Evolutionary conservation across 1,140 invertebrate genomes (phyloP), one percentile per base, ranked within the genome.

Genomic region (Aricia agestis): DNA sequence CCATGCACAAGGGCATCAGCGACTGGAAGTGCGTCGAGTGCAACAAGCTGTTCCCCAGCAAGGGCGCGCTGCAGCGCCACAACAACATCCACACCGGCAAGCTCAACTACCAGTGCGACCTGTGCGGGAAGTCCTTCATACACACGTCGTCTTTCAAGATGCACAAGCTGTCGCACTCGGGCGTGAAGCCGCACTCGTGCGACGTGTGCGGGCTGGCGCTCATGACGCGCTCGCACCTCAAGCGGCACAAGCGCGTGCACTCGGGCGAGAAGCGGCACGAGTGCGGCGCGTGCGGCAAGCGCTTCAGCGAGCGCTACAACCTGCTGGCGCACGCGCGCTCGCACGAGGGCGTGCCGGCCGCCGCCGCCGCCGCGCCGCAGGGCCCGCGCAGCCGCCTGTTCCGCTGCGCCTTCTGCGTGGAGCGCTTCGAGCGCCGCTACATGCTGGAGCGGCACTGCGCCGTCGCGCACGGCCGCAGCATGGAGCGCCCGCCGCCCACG

Each of bases 31-130:
- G 96, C 85, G 92, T 92, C 69, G 93, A 94, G 81, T 97, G 96
- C 83, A 94, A 94, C n/a, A 97, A 97, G 85, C 92, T 93, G 72
- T 96, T 96, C 77, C 95, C 94, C 1, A 95, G 95, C 70, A 95
- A 95, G 84, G 93, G 93, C 4, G 94, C 94, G 3, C 83, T 95
- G 31, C 92, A 93, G 77, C 92, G 95, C 78, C 95, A 95, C 79
- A 90, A 94, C 76, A 93, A 94, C 13, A 94, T 95, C 70, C 95
- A 95, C 80, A 95, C 94, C 0, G 94, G 94, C 11, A 94, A 95
- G 83, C 93, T 93, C 10, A 94, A 93, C 25, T 63, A 19, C 17
- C 88, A 94, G 88, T 95, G 94, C 81, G 94, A 95, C 80, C 77
- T 94, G 67, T 95, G 94, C 90, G 94, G 94, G 42, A 95, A 95